phyloP scores from a whole-genome alignment of 2,113 vertebrate genomes.

The Zosterops lateralis region DNA sequence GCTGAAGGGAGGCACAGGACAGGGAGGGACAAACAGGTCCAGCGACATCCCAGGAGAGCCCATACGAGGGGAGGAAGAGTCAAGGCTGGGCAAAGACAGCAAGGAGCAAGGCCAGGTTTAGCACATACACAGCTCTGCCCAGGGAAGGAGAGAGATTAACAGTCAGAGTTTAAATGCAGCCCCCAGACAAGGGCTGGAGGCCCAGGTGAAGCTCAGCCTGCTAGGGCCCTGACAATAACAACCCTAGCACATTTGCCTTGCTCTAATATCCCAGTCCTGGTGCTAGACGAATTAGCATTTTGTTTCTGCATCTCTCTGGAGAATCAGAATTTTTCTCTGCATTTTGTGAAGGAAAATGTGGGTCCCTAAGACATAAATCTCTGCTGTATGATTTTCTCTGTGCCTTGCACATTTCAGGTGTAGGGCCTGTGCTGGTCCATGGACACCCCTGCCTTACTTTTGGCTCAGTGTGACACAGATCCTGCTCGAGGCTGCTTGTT shows the following conservation, averaged over 20 bases:
- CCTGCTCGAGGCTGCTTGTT: not conserved
- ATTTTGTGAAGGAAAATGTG: not conserved
- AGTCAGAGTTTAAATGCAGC: not conserved
- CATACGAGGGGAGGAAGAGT: rapidly evolving
- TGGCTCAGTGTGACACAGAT: not conserved
- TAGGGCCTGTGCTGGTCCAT: not conserved
- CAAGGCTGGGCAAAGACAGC: not conserved
- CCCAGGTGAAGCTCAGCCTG: not conserved
- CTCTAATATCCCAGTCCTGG: not conserved
- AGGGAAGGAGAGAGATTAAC: rapidly evolving
- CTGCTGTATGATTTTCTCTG: not conserved
- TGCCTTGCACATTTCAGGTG: not conserved
- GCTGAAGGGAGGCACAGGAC: not conserved
- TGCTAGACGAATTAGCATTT: not conserved
- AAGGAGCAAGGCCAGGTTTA: not conserved
- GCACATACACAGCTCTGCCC: not conserved
- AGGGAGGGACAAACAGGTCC: not conserved
- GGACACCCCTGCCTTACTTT: not conserved
- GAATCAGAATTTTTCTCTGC: not conserved
- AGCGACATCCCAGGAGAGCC: not conserved
- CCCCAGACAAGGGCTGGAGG: not conserved
- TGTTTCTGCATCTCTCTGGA: not conserved
- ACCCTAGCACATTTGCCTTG: not conserved
- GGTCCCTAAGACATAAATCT: not conserved
- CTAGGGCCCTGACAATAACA: not conserved